Percentiles rank a stretch among this genome's conserved stretches.
These are phyloP conservation scores for Stegostoma tigrinum DNA, from an alignment of 2,113 vertebrate species.

Conservation along the genomic window DNA sequence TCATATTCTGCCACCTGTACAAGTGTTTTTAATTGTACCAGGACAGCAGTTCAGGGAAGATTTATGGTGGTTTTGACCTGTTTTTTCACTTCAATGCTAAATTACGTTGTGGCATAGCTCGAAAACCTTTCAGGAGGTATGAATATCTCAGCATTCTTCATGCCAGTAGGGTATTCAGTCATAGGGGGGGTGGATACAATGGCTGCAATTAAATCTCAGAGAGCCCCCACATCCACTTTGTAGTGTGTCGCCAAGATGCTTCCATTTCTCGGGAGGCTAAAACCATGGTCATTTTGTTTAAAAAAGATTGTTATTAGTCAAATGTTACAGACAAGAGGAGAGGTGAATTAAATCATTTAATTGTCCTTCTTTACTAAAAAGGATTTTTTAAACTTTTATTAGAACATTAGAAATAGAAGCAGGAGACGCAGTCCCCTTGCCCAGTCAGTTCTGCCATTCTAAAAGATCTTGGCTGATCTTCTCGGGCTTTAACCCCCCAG, in stretches of 20 bases:
- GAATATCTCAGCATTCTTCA: not conserved
- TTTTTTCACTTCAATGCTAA: not conserved
- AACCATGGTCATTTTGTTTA: not conserved
- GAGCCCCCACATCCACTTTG: not conserved
- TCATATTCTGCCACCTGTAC: not conserved
- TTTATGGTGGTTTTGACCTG: not conserved
- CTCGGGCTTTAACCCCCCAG: too few species aligned
- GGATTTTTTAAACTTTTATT: too few species aligned
- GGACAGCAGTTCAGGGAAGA: not conserved
- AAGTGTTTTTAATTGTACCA: not conserved
- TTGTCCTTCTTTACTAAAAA: too few species aligned
- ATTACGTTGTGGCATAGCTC: not conserved
- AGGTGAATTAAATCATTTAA: too few species aligned
- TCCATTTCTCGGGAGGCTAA: not conserved
- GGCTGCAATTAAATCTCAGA: not conserved
- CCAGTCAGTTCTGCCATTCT: too few species aligned
- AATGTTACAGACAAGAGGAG: too few species aligned
- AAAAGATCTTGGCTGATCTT: too few species aligned
- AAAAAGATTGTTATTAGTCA: not conserved
- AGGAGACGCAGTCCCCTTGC: too few species aligned
- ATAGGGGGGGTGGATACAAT: not conserved
- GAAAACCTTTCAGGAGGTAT: not conserved
- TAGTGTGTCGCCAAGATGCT: not conserved
- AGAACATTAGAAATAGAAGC: too few species aligned
- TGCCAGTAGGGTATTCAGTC: not conserved